A percentile compares a stretch with the other conserved stretches of the same genome.
Conservation (phyloP, 2,888 invertebrate species). For the Gastrophysa polygoni region DNA sequence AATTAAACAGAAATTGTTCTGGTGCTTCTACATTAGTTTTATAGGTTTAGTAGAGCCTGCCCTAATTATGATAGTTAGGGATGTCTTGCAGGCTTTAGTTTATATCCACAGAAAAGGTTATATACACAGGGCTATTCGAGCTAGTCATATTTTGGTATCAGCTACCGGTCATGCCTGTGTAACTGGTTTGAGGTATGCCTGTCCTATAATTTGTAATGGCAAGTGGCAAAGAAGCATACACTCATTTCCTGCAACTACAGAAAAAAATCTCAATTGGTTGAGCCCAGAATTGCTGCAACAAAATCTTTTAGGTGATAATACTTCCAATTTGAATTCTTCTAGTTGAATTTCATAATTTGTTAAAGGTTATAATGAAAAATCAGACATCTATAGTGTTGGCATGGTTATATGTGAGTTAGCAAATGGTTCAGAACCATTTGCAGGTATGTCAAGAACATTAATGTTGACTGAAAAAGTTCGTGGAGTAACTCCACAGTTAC, state of each 20-base stretch:
- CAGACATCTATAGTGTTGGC: slow-evolving; percentile 91
- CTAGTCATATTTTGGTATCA: slow-evolving; percentile 82
- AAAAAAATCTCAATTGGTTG: slow-evolving; percentile 83
- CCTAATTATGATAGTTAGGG: slow-evolving; percentile 78
- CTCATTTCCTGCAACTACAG: slow-evolving; percentile 74
- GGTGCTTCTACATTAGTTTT: too few relatives aligned
- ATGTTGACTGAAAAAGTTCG: slow-evolving; percentile 91
- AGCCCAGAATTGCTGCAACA: slow-evolving; percentile 92
- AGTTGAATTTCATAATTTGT: slow-evolving; percentile 1
- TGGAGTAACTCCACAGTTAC: slow-evolving; percentile 75
- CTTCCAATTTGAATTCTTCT: not conserved
- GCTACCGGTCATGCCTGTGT: slow-evolving; percentile 74
- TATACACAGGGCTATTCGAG: slow-evolving; percentile 85
- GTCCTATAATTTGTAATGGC: slow-evolving; percentile 74
- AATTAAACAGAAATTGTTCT: too few relatives aligned
- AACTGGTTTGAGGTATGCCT: slow-evolving; percentile 80
- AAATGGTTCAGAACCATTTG: slow-evolving; percentile 88
- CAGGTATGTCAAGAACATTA: slow-evolving; percentile 82
- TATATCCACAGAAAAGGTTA: slow-evolving; percentile 85
- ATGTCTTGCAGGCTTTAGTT: slow-evolving; percentile 78
- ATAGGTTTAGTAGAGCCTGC: slow-evolving; percentile 81
- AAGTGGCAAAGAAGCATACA: slow-evolving; percentile 72
- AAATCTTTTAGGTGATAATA: slow-evolving; percentile 54
- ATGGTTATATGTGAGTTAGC: slow-evolving; percentile 86
- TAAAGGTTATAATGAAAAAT: slow-evolving; percentile 83